Conservation (phyloP, 2,888 invertebrate species). For the Mantis religiosa region DNA sequence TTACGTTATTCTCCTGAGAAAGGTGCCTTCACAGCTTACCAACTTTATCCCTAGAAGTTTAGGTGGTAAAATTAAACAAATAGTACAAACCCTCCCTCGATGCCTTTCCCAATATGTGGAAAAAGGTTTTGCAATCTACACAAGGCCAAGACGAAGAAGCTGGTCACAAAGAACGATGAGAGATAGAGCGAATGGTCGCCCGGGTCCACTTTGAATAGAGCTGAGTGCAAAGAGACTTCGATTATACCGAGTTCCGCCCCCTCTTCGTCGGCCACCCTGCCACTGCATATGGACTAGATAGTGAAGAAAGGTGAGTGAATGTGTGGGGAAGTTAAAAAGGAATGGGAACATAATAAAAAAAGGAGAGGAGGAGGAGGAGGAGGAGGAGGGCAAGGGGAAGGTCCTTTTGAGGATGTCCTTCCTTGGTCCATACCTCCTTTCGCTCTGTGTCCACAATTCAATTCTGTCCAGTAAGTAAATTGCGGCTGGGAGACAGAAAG, state of each 20-base stretch:
- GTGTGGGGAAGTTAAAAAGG: conserved; percentile 7
- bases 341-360: conserved; percentile 16
- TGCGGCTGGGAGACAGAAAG: conserved; percentile 19
- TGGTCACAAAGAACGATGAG: conserved; percentile 11
- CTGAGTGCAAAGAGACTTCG: conserved; percentile 23
- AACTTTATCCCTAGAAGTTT: no score
- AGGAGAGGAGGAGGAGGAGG: not conserved
- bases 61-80: no score
- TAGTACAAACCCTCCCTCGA: not conserved
- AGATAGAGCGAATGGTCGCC: conserved; percentile 19
- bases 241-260: conserved; percentile 12
- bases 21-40: no score
- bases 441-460: conserved; percentile 28
- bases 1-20: no score
- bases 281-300: conserved; percentile 30
- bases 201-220: conserved; percentile 26
- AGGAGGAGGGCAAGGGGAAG: conserved; percentile 5
- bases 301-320: conserved; percentile 21
- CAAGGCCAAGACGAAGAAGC: not conserved
- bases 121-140: conserved; percentile 11
- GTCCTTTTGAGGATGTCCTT: conserved; percentile 30
- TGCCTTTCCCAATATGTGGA: conserved; percentile 5
- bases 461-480: conserved; percentile 30
- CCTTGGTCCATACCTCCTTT: not conserved
- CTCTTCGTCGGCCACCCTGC: conserved; percentile 4